phyloP scores from a whole-genome alignment of 2,888 invertebrate genomes.

The Autographa gamma region DNA sequence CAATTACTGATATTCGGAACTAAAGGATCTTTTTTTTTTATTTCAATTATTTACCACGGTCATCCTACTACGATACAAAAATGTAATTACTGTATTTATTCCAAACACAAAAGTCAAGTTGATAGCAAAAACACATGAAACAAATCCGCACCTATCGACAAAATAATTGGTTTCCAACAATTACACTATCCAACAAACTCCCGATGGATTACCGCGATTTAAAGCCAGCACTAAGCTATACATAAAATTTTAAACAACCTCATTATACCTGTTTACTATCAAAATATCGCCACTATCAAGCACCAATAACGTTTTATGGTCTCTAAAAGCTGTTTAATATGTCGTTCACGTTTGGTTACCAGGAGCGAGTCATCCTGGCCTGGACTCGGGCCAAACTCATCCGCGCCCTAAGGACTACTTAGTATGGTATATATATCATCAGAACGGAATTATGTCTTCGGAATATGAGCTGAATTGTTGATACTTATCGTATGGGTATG shows the following conservation, averaged over 20 bases:
- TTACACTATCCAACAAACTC: constrained; percentile 6
- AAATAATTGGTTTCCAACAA: constrained; percentile 16
- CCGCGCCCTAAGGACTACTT: constrained; percentile 49
- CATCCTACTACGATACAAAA: not conserved
- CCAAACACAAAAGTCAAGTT: not conserved
- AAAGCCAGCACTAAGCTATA: constrained; percentile 6
- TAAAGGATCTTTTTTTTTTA: too few species aligned
- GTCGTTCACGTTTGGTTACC: constrained; percentile 52
- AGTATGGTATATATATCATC: constrained; percentile 50
- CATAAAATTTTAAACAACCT: constrained; percentile 43
- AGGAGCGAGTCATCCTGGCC: constrained; percentile 39
- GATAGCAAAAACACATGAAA: not conserved
- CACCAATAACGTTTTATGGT: constrained; percentile 56
- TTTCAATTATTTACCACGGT: not conserved
- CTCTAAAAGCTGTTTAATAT: constrained; percentile 58
- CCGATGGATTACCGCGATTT: not conserved
- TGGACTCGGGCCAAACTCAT: constrained; percentile 60
- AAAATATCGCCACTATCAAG: constrained; percentile 49
- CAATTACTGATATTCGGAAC: too few species aligned
- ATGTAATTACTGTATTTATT: not conserved
- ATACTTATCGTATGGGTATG: not conserved
- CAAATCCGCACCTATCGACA: not conserved
- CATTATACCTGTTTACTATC: constrained; percentile 51
- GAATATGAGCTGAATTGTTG: constrained; percentile 26
- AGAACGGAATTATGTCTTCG: constrained; percentile 18